phyloP scores from a whole-genome alignment of 2,888 invertebrate species.

The Coelinius sp. region DNA sequence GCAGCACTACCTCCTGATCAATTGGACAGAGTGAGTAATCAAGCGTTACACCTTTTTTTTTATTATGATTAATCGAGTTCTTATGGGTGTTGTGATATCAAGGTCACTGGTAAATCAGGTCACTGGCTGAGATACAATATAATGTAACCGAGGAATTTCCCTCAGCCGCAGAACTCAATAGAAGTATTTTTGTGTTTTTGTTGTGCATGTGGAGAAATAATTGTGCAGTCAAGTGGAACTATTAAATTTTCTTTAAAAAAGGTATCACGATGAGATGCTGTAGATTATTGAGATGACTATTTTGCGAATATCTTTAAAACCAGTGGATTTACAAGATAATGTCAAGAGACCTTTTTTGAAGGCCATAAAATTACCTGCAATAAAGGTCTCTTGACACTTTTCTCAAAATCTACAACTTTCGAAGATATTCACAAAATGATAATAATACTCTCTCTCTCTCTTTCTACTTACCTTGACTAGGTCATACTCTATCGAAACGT shows the following conservation, averaged over 20 bases:
- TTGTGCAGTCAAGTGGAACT: background rate
- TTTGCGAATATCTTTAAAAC: too few relatives aligned
- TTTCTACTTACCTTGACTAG: constrained; percentile 18
- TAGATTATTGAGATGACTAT: too few relatives aligned
- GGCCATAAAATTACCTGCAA: too few relatives aligned
- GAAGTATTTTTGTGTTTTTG: background rate
- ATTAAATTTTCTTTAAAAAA: too few relatives aligned
- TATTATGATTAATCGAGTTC: too few relatives aligned
- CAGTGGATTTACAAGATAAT: too few relatives aligned
- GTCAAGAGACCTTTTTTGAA: too few relatives aligned
- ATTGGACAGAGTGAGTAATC: constrained; percentile 80
- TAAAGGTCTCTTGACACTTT: too few relatives aligned
- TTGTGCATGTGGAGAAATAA: background rate
- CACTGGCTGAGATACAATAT: background rate
- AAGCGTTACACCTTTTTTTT: background rate
- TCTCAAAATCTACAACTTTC: too few relatives aligned
- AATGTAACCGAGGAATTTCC: constrained; percentile 8
- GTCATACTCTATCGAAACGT: constrained; percentile 12
- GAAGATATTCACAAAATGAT: background rate
- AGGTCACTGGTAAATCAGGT: constrained; percentile 21
- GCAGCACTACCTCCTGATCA: constrained; percentile 87
- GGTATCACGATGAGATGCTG: too few relatives aligned
- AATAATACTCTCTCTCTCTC: background rate
- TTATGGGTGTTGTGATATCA: background rate
- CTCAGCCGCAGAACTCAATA: background rate